These are phyloP conservation scores for Tenthredo notha DNA, from an alignment of 2,888 invertebrate genomes.

Conservation along the genomic window DNA sequence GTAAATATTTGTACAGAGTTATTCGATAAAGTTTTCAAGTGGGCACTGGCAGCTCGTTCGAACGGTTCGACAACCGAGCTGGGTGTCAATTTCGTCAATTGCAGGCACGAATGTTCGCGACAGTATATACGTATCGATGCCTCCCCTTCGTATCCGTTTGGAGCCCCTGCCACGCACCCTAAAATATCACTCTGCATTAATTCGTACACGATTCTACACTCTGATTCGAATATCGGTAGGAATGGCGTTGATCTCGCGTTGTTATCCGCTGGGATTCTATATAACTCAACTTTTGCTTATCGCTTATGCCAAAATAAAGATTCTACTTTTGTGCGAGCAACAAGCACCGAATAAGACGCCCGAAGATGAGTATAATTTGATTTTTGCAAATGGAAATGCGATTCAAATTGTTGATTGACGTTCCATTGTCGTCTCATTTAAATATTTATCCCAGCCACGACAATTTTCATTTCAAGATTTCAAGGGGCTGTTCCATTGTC, in stretches of 20 bases:
- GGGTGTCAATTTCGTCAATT: constrained; percentile 54
- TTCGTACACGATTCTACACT: constrained; percentile 66
- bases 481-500: not conserved
- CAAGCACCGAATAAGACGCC: not conserved
- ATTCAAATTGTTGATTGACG: constrained; percentile 42
- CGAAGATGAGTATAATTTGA: constrained; percentile 7
- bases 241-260: constrained; percentile 34
- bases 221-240: constrained; percentile 64
- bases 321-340: not conserved
- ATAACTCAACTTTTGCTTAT: constrained; percentile 22
- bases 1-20: constrained; percentile 49
- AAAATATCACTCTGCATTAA: constrained; percentile 60
- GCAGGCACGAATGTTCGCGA: constrained; percentile 54
- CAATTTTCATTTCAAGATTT: constrained; percentile 3
- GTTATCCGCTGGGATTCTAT: constrained; percentile 32
- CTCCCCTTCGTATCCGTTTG: constrained; percentile 45
- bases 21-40: constrained; percentile 51
- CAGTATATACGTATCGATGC: constrained; percentile 44
- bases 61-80: constrained; percentile 19
- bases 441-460: constrained; percentile 27
- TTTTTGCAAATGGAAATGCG: constrained; percentile 25
- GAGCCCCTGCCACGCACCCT: constrained; percentile 42
- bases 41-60: constrained; percentile 40
- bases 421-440: not conserved
- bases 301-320: constrained; percentile 32